Evolutionary conservation across 2,888 invertebrate species (phyloP).

Genomic region (Hedya salicella): DNA sequence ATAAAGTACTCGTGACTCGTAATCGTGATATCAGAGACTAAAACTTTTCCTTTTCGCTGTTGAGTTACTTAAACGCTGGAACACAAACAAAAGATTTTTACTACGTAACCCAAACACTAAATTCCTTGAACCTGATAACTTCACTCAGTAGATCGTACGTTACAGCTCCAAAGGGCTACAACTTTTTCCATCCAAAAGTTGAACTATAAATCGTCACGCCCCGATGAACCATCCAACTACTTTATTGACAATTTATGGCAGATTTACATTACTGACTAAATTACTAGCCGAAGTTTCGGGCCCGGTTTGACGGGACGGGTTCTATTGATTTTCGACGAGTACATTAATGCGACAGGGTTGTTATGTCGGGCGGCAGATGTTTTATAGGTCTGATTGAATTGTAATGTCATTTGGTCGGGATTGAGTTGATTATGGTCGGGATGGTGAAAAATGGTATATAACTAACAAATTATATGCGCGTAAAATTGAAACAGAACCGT

Average conservation of each 20-base stretch:
- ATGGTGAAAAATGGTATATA: not conserved
- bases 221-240: slow-evolving; percentile 53
- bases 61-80: too few species aligned
- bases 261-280: slow-evolving; percentile 76
- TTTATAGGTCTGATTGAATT: slow-evolving; percentile 17
- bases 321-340: slow-evolving; percentile 43
- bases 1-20: too few species aligned
- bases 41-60: too few species aligned
- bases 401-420: not conserved
- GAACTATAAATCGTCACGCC: slow-evolving; percentile 78
- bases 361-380: slow-evolving; percentile 25
- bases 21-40: too few species aligned
- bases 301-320: slow-evolving; percentile 51
- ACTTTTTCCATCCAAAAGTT: slow-evolving; percentile 83
- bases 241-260: slow-evolving; percentile 79
- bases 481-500: too few species aligned
- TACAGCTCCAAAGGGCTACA: slow-evolving; percentile 55
- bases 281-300: slow-evolving; percentile 56
- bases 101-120: not conserved
- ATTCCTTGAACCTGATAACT: not conserved
- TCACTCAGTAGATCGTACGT: slow-evolving; percentile 42
- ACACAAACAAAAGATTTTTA: too few species aligned
- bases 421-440: not conserved
- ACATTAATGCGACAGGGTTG: slow-evolving; percentile 33
- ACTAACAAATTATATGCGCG: not conserved